Conservation (phyloP, 2,797 vertebrate genomes). For the Telmatherina bonti region DNA sequence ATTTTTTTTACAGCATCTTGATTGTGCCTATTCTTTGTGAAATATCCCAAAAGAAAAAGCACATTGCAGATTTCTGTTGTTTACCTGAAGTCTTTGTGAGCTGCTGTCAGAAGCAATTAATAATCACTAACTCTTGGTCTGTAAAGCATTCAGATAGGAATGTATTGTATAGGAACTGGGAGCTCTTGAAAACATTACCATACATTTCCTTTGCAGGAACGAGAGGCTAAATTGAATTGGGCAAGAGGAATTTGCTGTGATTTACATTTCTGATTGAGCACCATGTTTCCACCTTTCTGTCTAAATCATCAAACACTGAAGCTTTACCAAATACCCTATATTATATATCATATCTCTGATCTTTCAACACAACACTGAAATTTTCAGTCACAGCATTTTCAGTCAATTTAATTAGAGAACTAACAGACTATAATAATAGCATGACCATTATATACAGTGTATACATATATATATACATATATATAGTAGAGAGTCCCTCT, state of each 20-base stretch:
- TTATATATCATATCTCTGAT: background rate
- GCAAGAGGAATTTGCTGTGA: background rate
- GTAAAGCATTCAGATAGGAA: background rate
- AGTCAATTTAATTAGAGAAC: too few relatives aligned
- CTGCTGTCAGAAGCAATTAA: background rate
- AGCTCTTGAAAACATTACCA: too few relatives aligned
- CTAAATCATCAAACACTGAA: background rate
- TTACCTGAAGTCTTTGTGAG: too few relatives aligned
- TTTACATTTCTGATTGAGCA: background rate
- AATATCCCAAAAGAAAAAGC: background rate
- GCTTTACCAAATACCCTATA: background rate
- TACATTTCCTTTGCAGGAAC: too few relatives aligned
- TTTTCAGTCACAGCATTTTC: too few relatives aligned
- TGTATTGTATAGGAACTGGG: background rate
- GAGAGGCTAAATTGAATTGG: too few relatives aligned
- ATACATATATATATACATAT: too few relatives aligned
- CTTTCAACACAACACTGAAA: background rate
- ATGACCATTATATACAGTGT: background rate
- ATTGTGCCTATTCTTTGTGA: background rate
- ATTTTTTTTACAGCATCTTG: background rate
- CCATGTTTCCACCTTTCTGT: background rate
- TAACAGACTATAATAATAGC: too few relatives aligned
- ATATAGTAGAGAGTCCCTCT: too few relatives aligned
- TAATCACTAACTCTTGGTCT: background rate
- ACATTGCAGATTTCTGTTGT: too few relatives aligned